phyloP scores from a whole-genome alignment of 2,797 vertebrate species.

The Myotis daubentonii region DNA sequence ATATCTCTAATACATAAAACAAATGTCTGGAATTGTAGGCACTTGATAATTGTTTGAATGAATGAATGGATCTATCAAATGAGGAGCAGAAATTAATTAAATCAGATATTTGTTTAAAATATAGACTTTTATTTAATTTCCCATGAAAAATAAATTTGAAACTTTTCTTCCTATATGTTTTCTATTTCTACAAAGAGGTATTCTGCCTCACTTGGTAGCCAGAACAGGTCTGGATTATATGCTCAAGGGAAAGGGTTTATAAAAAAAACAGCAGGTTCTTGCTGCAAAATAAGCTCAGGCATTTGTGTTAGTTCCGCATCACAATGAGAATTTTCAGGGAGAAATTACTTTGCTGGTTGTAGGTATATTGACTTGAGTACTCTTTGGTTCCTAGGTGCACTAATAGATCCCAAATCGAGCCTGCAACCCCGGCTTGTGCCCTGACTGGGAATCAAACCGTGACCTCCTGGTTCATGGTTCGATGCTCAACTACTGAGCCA shows the following conservation, averaged over 20 bases:
- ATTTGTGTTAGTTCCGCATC: background rate
- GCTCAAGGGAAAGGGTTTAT: background rate
- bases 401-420: background rate
- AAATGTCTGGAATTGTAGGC: background rate
- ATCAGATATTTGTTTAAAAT: constrained; percentile 1
- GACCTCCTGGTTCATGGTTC: too few relatives aligned
- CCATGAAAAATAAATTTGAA: background rate
- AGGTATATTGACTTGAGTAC: background rate
- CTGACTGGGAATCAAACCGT: too few relatives aligned
- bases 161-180: constrained; percentile 22
- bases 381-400: background rate
- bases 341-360: constrained; percentile 19
- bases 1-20: background rate
- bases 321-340: background rate
- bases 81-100: background rate
- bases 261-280: background rate
- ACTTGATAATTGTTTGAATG: background rate
- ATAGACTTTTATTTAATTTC: constrained; percentile 1
- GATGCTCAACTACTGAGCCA: too few relatives aligned
- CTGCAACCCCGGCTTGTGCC: too few relatives aligned
- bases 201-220: background rate
- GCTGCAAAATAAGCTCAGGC: background rate
- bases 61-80: background rate
- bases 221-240: background rate
- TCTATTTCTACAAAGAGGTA: background rate